Conservation (phyloP, 1,140 invertebrate genomes). For the Vanessa tameamea region DNA sequence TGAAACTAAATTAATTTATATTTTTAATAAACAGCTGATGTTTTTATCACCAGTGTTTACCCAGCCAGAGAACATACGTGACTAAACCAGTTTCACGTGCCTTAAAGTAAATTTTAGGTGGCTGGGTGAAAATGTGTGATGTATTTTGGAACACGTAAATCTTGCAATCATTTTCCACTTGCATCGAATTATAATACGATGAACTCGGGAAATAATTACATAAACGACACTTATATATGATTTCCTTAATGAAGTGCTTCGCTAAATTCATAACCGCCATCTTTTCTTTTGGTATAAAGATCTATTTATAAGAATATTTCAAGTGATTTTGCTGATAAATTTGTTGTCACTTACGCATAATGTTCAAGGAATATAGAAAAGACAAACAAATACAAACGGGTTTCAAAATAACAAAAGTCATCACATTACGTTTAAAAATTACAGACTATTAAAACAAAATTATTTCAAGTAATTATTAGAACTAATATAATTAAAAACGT, state of each 20-base stretch:
- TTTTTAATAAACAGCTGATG: conserved; percentile 23
- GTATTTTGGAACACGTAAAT: conserved; percentile 67
- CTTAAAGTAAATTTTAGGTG: conserved; percentile 72
- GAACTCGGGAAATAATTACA: conserved; percentile 23
- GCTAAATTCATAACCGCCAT: no score
- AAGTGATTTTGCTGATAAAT: no score
- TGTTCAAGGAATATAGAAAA: no score
- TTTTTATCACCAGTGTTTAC: conserved; percentile 56
- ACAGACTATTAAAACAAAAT: conserved; percentile 5
- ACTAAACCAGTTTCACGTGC: conserved; percentile 65
- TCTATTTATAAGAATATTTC: no score
- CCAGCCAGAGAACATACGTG: conserved; percentile 64
- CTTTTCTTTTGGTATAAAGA: no score
- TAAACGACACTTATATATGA: not conserved
- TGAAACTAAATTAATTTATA: conserved; percentile 1
- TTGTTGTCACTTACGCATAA: no score
- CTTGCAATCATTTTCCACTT: conserved; percentile 40
- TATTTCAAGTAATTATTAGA: no score
- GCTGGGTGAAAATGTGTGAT: conserved; percentile 57
- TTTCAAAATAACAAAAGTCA: no score
- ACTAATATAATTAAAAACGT: no score
- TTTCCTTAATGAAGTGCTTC: no score
- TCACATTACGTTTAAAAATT: not conserved
- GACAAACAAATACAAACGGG: no score
- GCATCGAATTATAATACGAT: conserved; percentile 38